These are phyloP conservation scores for Piezodorus guildinii DNA, from an alignment of 1,140 invertebrate genomes.

Conservation along the genomic window DNA sequence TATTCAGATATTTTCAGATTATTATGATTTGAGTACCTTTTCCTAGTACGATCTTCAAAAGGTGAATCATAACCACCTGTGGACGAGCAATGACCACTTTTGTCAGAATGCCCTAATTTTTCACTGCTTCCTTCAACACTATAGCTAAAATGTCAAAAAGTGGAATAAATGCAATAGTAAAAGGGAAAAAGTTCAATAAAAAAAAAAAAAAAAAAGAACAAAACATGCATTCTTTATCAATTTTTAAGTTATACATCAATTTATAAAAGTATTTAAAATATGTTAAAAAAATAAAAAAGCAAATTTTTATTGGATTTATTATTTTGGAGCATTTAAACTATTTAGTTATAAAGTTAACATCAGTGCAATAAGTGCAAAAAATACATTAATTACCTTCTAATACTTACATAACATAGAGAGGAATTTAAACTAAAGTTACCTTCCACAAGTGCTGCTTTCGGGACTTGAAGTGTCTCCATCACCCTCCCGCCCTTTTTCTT, in stretches of 20 bases:
- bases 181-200: neutral
- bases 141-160: slow-evolving; percentile 26
- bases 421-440: slow-evolving; percentile 27
- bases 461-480: slow-evolving; percentile 27
- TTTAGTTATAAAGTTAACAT: neutral
- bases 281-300: slow-evolving; percentile 2
- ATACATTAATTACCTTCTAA: neutral
- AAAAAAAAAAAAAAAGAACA: neutral
- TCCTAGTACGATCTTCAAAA: slow-evolving; percentile 42
- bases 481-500: slow-evolving; percentile 20
- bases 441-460: slow-evolving; percentile 44
- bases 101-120: slow-evolving; percentile 42
- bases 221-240: neutral
- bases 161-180: slow-evolving; percentile 11
- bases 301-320: neutral
- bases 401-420: neutral
- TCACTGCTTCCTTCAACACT: slow-evolving; percentile 31
- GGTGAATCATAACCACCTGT: slow-evolving; percentile 70
- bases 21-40: slow-evolving; percentile 17
- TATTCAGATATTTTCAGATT: too few species aligned
- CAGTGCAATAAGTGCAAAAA: neutral
- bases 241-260: neutral
- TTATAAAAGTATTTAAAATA: neutral
- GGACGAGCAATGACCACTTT: slow-evolving; percentile 58
- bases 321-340: slow-evolving; percentile 2